phyloP scores from a whole-genome alignment of 2,113 vertebrate genomes.

The Perca fluviatilis region DNA sequence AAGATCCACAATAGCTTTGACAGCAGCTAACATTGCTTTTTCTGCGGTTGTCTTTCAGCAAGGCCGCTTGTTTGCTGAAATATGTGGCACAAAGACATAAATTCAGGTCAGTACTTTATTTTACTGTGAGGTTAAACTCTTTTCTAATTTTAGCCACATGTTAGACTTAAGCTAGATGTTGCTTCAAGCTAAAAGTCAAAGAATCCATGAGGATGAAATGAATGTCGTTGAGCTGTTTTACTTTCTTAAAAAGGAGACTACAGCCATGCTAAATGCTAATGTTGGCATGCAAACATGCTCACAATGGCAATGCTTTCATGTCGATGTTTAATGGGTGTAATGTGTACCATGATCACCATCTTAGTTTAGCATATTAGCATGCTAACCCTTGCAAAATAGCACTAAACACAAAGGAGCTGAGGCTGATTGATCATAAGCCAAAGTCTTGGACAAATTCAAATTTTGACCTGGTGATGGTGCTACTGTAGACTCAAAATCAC shows the following conservation, averaged over 20 bases:
- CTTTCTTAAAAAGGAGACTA: neutral
- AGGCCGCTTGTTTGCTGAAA: conserved; percentile 29
- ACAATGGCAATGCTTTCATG: neutral
- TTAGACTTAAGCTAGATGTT: neutral
- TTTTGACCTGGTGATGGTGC: neutral
- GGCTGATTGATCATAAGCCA: neutral
- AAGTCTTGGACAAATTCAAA: neutral
- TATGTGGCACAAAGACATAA: conserved; percentile 10
- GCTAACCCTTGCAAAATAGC: neutral
- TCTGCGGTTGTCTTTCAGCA: conserved; percentile 16
- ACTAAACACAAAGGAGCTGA: neutral
- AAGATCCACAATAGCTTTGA: conserved; percentile 8
- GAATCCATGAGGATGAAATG: conserved; percentile 5
- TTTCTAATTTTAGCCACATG: neutral
- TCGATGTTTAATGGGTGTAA: neutral
- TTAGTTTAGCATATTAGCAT: neutral
- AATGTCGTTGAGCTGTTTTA: neutral
- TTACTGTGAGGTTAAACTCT: conserved; percentile 18
- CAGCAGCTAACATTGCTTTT: conserved; percentile 10
- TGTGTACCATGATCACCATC: neutral
- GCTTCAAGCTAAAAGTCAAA: neutral
- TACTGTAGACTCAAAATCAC: neutral
- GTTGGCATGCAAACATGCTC: neutral
- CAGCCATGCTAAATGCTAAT: neutral
- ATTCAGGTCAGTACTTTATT: conserved; percentile 21